These are phyloP conservation scores for Albula glossodonta DNA, from an alignment of 2,113 vertebrate genomes.

Conservation along the genomic window DNA sequence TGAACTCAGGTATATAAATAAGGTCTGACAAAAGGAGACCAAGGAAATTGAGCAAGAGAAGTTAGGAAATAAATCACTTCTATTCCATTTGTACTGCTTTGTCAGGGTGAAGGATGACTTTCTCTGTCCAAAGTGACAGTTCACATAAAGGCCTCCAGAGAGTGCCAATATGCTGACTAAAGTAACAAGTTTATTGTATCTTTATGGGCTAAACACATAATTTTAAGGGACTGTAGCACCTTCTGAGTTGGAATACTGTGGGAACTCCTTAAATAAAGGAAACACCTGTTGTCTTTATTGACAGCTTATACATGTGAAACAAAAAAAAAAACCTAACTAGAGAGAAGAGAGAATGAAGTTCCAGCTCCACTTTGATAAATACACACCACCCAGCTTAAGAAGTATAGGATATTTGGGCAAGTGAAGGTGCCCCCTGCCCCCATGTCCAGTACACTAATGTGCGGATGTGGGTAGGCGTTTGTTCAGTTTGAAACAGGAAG, in stretches of 20 bases:
- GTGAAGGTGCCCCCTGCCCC: background rate
- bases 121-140: background rate
- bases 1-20: background rate
- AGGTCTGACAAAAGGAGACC: too few species aligned
- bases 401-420: background rate
- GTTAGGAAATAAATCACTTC: too few species aligned
- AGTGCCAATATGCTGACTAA: background rate
- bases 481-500: slow-evolving; percentile 27
- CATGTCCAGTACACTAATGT: background rate
- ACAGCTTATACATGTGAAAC: background rate
- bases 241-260: background rate
- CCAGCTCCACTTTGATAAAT: background rate
- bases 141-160: background rate
- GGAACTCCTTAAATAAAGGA: background rate
- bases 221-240: background rate
- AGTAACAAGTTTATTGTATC: background rate
- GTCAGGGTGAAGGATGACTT: too few species aligned
- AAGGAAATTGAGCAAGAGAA: too few species aligned
- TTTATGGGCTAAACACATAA: background rate
- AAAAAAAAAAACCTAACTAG: too few species aligned
- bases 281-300: background rate
- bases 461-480: slow-evolving; percentile 27
- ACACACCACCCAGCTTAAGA: background rate
- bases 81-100: too few species aligned
- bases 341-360: background rate